Evolutionary conservation across 1,140 invertebrate species (phyloP), one percentile per base, ranked within the genome.

Genomic region (Lordiphosa clarofinis): DNA sequence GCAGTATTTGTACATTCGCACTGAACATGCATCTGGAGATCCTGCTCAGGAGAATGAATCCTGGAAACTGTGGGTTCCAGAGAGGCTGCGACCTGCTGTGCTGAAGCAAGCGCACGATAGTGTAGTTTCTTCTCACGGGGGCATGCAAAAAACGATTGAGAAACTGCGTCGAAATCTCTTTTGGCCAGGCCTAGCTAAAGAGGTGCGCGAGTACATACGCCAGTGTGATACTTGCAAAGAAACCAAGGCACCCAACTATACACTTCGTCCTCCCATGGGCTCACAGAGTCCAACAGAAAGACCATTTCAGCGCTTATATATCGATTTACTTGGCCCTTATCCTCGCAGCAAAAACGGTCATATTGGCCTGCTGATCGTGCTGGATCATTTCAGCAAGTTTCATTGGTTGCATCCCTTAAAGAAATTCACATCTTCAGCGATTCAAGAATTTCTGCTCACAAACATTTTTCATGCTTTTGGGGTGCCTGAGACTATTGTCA

Each of bases 231-330:
- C 43, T 3, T 67, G 53, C 19, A 68, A 68, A 13, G 48, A 39
- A 33, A 36, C 35, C 4, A 68, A 68, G 15, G 39, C 64, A 21
- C 58, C 58, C 3, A 62, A 61, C 38, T 10, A 7, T 8, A 56
- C 11, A 12, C n/a, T 56, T 21, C 28, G 44, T 40, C 58, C 59
- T 9, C 53, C 53, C 0, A 68, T 68, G 40, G 42, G 46, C 6
- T 28, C 36, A 12, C 49, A 48, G 3, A 42, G n/a, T n/a, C 6
- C 31, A 4, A 43, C 43, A 1, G 6, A 11, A n/a, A 38, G 57
- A 8, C 44, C 63, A 8, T 66, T 66, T 37, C 57, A 65, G 33
- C 39, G 58, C 12, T 13, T 61, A n/a, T 61, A 46, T 59, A 59
- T 65, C 4, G 56, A 65, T 53, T 12, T 65, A 3, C 8, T 65